These are phyloP conservation scores for Tetragonula carbonaria DNA, from an alignment of 2,888 invertebrate genomes.

Conservation along the genomic window DNA sequence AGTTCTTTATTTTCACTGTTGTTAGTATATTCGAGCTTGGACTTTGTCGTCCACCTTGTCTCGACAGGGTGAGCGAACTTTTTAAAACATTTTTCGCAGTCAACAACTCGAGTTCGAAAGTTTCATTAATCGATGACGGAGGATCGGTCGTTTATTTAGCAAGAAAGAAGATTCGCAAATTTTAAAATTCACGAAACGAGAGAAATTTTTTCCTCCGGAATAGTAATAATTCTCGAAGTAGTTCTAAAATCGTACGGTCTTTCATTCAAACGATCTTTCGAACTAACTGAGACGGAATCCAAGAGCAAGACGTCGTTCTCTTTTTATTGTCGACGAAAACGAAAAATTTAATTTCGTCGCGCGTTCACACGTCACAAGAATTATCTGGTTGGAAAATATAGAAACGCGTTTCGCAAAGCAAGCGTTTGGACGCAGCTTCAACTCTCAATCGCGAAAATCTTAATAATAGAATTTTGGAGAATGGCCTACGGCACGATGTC, in stretches of 20 bases:
- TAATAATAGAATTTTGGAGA: conserved; percentile 72
- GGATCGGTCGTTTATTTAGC: background rate
- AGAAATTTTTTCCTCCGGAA: background rate
- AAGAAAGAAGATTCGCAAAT: background rate
- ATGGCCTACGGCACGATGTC: conserved; percentile 51
- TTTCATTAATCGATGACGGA: background rate
- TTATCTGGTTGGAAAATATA: background rate
- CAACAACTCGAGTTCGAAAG: background rate
- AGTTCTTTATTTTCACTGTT: conserved; percentile 47
- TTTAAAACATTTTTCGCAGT: background rate
- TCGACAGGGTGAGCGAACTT: conserved; percentile 51
- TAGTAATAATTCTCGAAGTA: background rate
- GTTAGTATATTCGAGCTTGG: conserved; percentile 7
- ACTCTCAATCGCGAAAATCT: conserved; percentile 25
- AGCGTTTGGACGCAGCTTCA: background rate
- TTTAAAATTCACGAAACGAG: background rate
- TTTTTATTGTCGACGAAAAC: background rate
- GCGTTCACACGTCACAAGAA: background rate
- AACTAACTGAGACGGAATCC: background rate
- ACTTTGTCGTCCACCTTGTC: conserved; percentile 16
- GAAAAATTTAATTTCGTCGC: background rate
- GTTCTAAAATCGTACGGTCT: background rate
- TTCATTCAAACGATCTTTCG: background rate
- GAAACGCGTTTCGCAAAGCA: background rate
- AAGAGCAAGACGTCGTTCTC: background rate